Evolutionary conservation across 1,140 invertebrate species (phyloP).

Genomic region (Apis laboriosa): DNA sequence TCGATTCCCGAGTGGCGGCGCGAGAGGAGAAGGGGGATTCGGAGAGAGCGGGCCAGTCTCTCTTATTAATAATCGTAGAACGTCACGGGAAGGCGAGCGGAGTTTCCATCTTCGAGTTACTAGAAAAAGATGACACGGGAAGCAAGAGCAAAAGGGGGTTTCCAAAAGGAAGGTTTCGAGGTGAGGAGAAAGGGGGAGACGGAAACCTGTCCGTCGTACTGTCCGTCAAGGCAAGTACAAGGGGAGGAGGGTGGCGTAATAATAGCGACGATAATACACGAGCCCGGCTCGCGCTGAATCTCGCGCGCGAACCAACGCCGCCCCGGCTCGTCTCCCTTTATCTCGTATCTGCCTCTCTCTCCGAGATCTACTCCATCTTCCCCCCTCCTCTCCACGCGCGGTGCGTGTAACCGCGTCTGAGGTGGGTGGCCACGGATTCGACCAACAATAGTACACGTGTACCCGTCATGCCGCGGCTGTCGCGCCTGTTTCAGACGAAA

Average conservation of each 20-base stretch:
- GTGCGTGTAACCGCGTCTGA: slow-evolving; percentile 47
- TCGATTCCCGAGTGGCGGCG: not conserved
- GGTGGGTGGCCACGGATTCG: slow-evolving; percentile 69
- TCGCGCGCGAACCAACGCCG: not conserved
- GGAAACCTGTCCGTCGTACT: slow-evolving; percentile 40
- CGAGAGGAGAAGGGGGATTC: too few relatives aligned
- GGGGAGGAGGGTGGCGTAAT: slow-evolving; percentile 67
- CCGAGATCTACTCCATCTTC: slow-evolving; percentile 43
- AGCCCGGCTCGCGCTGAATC: slow-evolving; percentile 35
- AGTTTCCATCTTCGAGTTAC: slow-evolving; percentile 37
- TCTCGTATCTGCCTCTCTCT: slow-evolving; percentile 16
- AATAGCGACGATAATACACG: slow-evolving; percentile 70
- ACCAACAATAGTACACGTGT: slow-evolving; percentile 75
- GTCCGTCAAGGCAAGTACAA: slow-evolving; percentile 56
- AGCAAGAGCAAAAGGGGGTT: not conserved
- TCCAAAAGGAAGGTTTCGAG: not conserved
- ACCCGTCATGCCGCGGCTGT: slow-evolving; percentile 70
- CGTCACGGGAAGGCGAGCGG: slow-evolving; percentile 12
- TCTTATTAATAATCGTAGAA: slow-evolving; percentile 38
- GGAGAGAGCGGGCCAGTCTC: not conserved
- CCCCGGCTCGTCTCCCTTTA: slow-evolving; percentile 20
- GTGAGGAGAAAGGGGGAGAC: slow-evolving; percentile 15
- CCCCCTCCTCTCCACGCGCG: not conserved
- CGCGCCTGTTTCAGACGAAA: slow-evolving; percentile 60
- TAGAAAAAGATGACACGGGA: slow-evolving; percentile 13